Conservation (phyloP, 2,113 vertebrate species). For the Rhynchopsitta pachyrhyncha region DNA sequence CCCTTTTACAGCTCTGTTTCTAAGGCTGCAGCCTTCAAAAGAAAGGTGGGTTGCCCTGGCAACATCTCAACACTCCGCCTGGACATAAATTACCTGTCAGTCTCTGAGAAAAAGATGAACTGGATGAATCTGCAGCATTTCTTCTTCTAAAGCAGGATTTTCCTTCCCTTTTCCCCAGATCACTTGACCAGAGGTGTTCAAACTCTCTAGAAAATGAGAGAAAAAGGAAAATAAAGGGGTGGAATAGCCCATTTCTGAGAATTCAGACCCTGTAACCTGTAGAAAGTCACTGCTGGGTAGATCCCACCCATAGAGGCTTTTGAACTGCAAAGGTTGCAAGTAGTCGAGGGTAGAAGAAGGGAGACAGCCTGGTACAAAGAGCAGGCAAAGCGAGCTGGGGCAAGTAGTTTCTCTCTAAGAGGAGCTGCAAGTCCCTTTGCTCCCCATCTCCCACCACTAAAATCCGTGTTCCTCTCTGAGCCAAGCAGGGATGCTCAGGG, state of each 20-base stretch:
- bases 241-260: neutral
- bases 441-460: neutral
- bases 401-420: neutral
- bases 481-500: neutral
- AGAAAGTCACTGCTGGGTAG: neutral
- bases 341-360: too few species aligned
- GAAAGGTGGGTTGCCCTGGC: conserved; percentile 32
- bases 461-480: neutral
- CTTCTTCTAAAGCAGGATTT: neutral
- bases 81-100: conserved; percentile 19
- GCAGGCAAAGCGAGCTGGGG: neutral
- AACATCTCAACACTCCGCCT: neutral
- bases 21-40: neutral
- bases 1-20: neutral
- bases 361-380: neutral
- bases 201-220: neutral
- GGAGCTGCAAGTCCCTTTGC: neutral
- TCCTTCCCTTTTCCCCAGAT: neutral
- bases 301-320: neutral
- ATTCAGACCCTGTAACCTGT: neutral
- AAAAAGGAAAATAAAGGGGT: neutral
- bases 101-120: neutral
- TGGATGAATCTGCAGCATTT: neutral
- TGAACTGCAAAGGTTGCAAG: neutral
- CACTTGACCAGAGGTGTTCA: neutral